Percentiles rank a stretch among this genome's conserved stretches.
Evolutionary conservation across 2,888 invertebrate species (phyloP).

Genomic region (Tenthredo livida): DNA sequence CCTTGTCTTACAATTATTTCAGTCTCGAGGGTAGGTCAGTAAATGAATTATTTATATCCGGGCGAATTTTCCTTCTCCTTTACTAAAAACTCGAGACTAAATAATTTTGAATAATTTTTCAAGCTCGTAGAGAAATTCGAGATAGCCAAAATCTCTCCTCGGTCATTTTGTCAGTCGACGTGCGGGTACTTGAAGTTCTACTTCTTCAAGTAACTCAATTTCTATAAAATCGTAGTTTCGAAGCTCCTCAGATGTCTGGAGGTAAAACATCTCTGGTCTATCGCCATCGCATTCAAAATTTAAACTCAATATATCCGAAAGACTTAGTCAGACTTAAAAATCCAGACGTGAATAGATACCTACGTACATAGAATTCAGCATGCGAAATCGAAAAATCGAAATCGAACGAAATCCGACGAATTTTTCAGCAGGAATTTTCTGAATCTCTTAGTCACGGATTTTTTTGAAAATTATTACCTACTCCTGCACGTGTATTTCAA

Average conservation of each 20-base stretch:
- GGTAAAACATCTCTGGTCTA: not conserved
- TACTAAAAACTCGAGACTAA: not conserved
- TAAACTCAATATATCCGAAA: conserved; percentile 15
- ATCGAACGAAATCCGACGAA: no score
- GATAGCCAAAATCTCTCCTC: not conserved
- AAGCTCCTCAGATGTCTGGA: not conserved
- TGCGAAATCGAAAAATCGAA: not conserved
- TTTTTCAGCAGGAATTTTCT: no score
- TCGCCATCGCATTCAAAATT: not conserved
- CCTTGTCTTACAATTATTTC: not conserved
- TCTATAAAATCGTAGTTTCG: not conserved
- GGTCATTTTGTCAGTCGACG: not conserved
- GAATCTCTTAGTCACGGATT: no score
- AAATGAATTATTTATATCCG: no score
- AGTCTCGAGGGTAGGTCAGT: not conserved
- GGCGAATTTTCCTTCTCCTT: no score
- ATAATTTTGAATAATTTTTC: not conserved
- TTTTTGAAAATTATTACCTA: no score
- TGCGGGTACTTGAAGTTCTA: conserved; percentile 8
- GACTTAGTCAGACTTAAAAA: not conserved
- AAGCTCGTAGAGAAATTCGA: not conserved
- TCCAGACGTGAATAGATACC: not conserved
- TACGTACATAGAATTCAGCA: not conserved
- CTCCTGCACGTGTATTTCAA: no score
- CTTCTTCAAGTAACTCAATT: conserved; percentile 26